Evolutionary conservation across 2,888 invertebrate species (phyloP).

Genomic region (Lypha dubia): DNA sequence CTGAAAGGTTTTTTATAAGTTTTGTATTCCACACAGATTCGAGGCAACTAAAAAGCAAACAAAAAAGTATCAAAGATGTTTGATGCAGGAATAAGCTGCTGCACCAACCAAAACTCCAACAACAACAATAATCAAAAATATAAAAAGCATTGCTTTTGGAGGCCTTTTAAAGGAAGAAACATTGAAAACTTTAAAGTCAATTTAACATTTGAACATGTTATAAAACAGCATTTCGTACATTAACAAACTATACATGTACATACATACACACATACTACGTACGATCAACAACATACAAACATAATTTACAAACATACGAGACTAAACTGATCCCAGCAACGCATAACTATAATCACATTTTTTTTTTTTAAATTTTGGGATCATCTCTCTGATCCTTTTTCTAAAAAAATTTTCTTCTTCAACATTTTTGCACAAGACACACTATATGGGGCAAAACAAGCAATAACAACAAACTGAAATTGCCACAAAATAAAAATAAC

Average conservation of each 20-base stretch:
- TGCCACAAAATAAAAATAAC: slow-evolving; percentile 16
- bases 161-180: slow-evolving; percentile 59
- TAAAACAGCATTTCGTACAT: slow-evolving; percentile 65
- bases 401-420: background rate
- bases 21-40: slow-evolving; percentile 49
- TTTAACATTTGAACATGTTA: slow-evolving; percentile 72
- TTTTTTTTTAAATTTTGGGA: slow-evolving; percentile 69
- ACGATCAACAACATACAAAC: slow-evolving; percentile 23
- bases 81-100: slow-evolving; percentile 18
- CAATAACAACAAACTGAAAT: slow-evolving; percentile 15
- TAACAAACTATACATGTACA: slow-evolving; percentile 39
- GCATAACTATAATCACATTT: slow-evolving; percentile 69
- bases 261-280: too few species aligned
- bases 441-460: slow-evolving; percentile 12
- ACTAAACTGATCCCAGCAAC: slow-evolving; percentile 45
- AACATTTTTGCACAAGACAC: slow-evolving; percentile 18
- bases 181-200: slow-evolving; percentile 72
- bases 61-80: slow-evolving; percentile 12
- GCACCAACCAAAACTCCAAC: slow-evolving; percentile 19
- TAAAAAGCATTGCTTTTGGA: slow-evolving; percentile 29
- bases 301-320: slow-evolving; percentile 10
- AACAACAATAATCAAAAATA: slow-evolving; percentile 1
- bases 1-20: slow-evolving; percentile 57
- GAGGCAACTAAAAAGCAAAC: slow-evolving; percentile 1
- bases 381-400: slow-evolving; percentile 67